Percentiles rank a stretch among this genome's conserved stretches.
Evolutionary conservation across 2,888 invertebrate species (phyloP).

Genomic region (Conops quadrifasciatus): DNA sequence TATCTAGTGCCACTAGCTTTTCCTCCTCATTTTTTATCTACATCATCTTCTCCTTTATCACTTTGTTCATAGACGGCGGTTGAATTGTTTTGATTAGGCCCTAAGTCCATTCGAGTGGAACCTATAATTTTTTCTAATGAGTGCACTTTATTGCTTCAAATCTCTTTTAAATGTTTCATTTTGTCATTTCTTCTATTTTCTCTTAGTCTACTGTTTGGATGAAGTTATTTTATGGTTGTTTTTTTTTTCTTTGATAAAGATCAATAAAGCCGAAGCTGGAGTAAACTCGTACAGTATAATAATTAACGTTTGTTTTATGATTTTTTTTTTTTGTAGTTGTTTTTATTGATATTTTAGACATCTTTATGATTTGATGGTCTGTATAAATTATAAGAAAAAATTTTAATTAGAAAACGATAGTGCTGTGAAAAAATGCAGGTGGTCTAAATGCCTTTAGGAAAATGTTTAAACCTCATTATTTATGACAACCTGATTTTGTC

Average conservation of each 20-base stretch:
- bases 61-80: not conserved
- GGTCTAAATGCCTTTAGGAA: too few species aligned
- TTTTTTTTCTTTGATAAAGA: not conserved
- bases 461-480: too few species aligned
- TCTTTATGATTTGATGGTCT: not conserved
- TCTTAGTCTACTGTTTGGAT: not conserved
- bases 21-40: too few species aligned
- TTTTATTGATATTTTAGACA: not conserved
- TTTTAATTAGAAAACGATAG: too few species aligned
- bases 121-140: conserved; percentile 25
- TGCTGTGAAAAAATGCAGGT: not conserved
- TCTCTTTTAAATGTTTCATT: not conserved
- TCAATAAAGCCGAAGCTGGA: not conserved
- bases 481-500: too few species aligned
- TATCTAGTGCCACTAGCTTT: too few species aligned
- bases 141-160: conserved; percentile 18
- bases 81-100: not conserved
- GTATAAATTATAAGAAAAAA: conserved; percentile 11
- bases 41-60: not conserved
- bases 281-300: not conserved
- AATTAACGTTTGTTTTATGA: conserved; percentile 12
- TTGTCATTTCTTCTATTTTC: not conserved
- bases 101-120: not conserved
- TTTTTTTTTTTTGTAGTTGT: not conserved
- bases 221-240: conserved; percentile 12